Conservation (phyloP, 2,797 vertebrate species). For the Philypnodon macrostomus region DNA sequence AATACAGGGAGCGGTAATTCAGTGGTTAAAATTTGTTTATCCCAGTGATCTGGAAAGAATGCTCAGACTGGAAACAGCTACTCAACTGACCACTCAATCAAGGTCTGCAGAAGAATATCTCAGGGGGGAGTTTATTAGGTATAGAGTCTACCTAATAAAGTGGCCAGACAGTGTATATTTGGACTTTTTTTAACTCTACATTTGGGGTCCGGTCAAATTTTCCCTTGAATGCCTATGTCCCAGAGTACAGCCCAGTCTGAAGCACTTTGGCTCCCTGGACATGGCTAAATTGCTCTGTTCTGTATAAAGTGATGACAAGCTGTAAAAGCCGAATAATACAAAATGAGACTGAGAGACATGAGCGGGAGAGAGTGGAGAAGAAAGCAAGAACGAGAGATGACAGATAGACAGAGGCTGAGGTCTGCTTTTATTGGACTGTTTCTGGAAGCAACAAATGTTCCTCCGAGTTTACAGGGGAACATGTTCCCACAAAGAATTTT, state of each 20-base stretch:
- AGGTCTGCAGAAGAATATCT: too few species aligned
- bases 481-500: conserved; percentile 57
- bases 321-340: conserved; percentile 24
- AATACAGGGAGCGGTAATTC: too few species aligned
- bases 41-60: too few species aligned
- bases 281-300: conserved; percentile 16
- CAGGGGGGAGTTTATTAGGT: too few species aligned
- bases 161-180: too few species aligned
- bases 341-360: conserved; percentile 7
- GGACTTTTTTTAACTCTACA: too few species aligned
- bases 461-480: conserved; percentile 51
- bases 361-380: conserved; percentile 7
- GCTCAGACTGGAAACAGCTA: too few species aligned
- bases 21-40: too few species aligned
- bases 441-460: conserved; percentile 69
- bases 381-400: conserved; percentile 29
- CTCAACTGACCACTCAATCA: too few species aligned
- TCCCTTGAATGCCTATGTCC: conserved; percentile 2
- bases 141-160: too few species aligned
- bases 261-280: conserved; percentile 18
- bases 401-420: conserved; percentile 39
- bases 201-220: neutral
- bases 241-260: neutral
- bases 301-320: conserved; percentile 42
- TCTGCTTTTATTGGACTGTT: conserved; percentile 65